Percentiles rank a stretch among this genome's conserved stretches.
phyloP scores from a whole-genome alignment of 2,797 vertebrate species.

The Danio aesculapii region DNA sequence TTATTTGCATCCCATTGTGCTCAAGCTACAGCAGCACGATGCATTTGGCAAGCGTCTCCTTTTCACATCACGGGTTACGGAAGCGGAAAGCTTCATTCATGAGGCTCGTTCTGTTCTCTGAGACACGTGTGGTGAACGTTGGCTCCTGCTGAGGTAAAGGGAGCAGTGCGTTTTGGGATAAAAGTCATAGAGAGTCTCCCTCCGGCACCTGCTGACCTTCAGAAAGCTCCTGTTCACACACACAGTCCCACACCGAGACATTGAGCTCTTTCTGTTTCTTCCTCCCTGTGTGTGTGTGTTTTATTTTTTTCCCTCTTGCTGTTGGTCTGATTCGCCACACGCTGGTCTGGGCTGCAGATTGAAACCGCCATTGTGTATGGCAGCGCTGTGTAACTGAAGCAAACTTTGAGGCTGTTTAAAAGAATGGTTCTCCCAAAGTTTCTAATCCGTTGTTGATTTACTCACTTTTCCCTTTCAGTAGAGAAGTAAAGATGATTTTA shows the following conservation, averaged over 20 bases:
- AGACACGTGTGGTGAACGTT: constrained; percentile 24
- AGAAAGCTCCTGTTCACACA: constrained; percentile 57
- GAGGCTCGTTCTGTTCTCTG: constrained; percentile 9
- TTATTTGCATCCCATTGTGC: neutral
- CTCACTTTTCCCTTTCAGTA: too few relatives aligned
- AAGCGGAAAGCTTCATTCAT: neutral
- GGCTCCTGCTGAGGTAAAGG: constrained; percentile 18
- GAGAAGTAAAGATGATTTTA: too few relatives aligned
- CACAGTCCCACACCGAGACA: constrained; percentile 60
- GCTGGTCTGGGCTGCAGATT: constrained; percentile 23
- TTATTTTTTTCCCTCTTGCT: neutral
- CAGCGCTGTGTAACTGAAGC: neutral
- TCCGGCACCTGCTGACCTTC: constrained; percentile 69
- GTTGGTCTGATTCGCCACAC: neutral
- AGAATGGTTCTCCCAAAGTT: too few relatives aligned
- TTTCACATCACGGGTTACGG: neutral
- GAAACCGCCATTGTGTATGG: neutral
- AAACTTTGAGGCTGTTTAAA: neutral
- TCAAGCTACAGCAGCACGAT: neutral
- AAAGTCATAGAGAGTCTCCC: constrained; percentile 48
- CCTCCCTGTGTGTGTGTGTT: neutral
- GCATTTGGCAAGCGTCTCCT: constrained; percentile 3
- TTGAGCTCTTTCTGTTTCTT: constrained; percentile 31
- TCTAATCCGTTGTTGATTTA: too few relatives aligned
- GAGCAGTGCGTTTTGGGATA: constrained; percentile 38